Evolutionary conservation across 1,140 invertebrate species (phyloP), one percentile per base, ranked within the genome.

Genomic region (Aleiodes sp.): DNA sequence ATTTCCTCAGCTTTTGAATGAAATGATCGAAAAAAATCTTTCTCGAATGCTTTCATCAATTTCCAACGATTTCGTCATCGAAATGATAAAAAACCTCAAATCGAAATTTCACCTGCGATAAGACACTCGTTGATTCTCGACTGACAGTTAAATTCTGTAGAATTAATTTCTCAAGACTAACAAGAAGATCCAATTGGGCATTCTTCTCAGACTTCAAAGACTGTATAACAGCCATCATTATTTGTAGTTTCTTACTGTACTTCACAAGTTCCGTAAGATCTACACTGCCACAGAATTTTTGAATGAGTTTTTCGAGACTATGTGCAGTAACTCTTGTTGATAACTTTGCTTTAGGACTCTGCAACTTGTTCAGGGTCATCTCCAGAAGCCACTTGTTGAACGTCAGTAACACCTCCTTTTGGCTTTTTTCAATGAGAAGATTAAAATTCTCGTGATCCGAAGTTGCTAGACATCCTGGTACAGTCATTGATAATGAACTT

Each of bases 91-190:
- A n/a, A n/a, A n/a, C n/a, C n/a, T n/a, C 29, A 16, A 71, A 62
- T 59, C 6, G n/a, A 16, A 33, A 65, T 4, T 33, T 73, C 82
- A 90, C 89, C 84, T 90, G 90, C 68, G 86, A 81, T 24, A 90
- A 79, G 10, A 90, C 86, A 75, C 87, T 90, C 2, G 89, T 89
- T 7, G 89, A 89, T 56, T 90, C 88, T 35, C 88, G 79, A 73
- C 89, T 90, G 2, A 88, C 84, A 2, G 88, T 87, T 26, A 91
- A 76, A 74, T 87, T 90, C 79, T 90, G 88, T 29, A 88, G 74
- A 9, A 89, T 85, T 69, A 90, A 82, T 74, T 87, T 87, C 75
- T 91, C 89, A 14, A 90, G 78, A 70, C 86, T 89, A 71, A 87
- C 85, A 2, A 90, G 70, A 14, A 90, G 75, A 29, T 90, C 89